A percentile compares a stretch with the other conserved stretches of the same genome.
Conservation (phyloP, 2,113 vertebrate species). For the Columba janthina region DNA sequence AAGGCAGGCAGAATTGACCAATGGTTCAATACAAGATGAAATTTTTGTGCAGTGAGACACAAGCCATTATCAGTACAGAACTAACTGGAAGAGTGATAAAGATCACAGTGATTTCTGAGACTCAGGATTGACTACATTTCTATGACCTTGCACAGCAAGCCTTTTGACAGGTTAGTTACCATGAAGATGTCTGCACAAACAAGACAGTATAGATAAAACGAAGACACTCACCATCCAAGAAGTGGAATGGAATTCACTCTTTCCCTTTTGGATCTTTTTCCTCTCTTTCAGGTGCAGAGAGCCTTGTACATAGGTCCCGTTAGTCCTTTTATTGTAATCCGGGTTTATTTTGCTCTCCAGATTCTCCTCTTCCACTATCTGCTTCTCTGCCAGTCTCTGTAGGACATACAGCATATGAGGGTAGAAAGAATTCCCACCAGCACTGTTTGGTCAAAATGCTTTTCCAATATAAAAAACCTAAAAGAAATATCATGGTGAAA, state of each 20-base stretch:
- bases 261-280: neutral
- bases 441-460: neutral
- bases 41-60: neutral
- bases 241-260: neutral
- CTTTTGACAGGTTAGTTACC: neutral
- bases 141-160: neutral
- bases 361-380: neutral
- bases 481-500: neutral
- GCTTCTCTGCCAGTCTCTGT: neutral
- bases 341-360: neutral
- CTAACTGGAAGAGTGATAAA: neutral
- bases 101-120: neutral
- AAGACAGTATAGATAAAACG: neutral
- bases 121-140: neutral
- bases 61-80: neutral
- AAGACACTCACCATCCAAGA: neutral
- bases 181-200: neutral
- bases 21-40: neutral
- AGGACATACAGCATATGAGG: neutral
- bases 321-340: neutral
- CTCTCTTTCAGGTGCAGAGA: neutral
- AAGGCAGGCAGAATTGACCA: neutral
- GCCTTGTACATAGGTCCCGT: neutral
- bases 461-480: neutral
- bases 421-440: neutral